These are phyloP conservation scores for Trichechus manatus DNA, from an alignment of 2,113 vertebrate species.

Conservation along the genomic window DNA sequence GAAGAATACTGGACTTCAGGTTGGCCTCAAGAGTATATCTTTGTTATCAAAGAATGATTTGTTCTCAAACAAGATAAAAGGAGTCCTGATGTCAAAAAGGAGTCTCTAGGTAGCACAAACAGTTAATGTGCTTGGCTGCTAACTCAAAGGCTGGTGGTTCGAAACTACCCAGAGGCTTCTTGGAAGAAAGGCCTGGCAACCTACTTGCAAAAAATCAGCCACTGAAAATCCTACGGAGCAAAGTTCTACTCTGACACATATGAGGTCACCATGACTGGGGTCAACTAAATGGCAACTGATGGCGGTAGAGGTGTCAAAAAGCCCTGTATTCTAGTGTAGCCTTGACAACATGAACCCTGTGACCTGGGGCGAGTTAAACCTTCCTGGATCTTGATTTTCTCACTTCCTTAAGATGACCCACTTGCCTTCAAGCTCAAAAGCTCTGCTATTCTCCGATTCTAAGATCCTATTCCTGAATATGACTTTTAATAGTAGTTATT, in stretches of 20 bases:
- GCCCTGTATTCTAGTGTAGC: not conserved
- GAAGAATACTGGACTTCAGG: not conserved
- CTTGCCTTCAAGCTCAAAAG: not conserved
- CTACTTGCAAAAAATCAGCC: not conserved
- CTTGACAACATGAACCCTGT: not conserved
- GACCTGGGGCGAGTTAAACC: not conserved
- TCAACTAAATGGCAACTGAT: not conserved
- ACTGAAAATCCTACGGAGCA: not conserved
- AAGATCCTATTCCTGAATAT: not conserved
- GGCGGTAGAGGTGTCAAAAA: not conserved
- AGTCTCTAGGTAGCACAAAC: too few species aligned
- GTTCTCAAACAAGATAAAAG: not conserved
- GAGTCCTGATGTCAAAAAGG: not conserved
- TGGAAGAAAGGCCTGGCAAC: not conserved
- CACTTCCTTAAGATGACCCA: not conserved
- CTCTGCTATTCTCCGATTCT: not conserved
- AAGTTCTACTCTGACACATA: not conserved
- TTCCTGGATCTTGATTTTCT: not conserved
- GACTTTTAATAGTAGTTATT: not conserved
- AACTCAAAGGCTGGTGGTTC: not conserved
- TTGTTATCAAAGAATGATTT: slow-evolving; percentile 9
- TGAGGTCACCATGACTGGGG: not conserved
- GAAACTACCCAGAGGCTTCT: not conserved
- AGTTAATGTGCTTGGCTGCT: too few species aligned
- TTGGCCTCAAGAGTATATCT: not conserved